A percentile compares a stretch with the other conserved stretches of the same genome.
phyloP scores from a whole-genome alignment of 2,113 vertebrate species.

The Lepus europaeus region DNA sequence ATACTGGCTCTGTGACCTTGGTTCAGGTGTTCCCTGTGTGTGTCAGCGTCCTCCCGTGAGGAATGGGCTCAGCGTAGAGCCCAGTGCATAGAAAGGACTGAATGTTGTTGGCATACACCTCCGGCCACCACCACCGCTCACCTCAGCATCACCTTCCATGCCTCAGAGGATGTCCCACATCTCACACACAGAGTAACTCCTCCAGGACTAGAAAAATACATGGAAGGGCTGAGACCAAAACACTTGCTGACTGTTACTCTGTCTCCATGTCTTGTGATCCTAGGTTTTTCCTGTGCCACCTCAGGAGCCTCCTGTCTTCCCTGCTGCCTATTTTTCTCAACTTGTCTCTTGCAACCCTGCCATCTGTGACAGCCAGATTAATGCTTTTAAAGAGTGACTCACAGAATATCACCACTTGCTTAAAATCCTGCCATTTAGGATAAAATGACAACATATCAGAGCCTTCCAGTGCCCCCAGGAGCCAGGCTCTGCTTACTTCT shows the following conservation, averaged over 20 bases:
- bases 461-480: too few species aligned
- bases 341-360: neutral
- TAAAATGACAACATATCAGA: neutral
- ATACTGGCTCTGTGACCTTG: neutral
- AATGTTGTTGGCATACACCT: neutral
- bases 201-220: neutral
- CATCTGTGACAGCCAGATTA: neutral
- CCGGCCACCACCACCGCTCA: neutral
- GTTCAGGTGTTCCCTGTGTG: neutral
- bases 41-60: neutral
- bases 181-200: neutral
- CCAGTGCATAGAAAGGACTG: neutral
- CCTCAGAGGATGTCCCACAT: neutral
- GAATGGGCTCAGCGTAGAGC: neutral
- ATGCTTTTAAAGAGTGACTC: slow-evolving; percentile 2
- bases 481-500: neutral
- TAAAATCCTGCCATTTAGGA: neutral
- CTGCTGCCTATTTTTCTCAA: neutral
- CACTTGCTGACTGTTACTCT: neutral
- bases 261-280: neutral
- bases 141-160: neutral
- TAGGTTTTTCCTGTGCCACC: neutral
- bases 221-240: neutral
- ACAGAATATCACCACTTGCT: neutral
- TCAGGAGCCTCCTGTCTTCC: neutral